Percentiles rank a stretch among this genome's conserved stretches.
Conservation (phyloP, 2,797 vertebrate genomes). For the Etheostoma perlongum region DNA sequence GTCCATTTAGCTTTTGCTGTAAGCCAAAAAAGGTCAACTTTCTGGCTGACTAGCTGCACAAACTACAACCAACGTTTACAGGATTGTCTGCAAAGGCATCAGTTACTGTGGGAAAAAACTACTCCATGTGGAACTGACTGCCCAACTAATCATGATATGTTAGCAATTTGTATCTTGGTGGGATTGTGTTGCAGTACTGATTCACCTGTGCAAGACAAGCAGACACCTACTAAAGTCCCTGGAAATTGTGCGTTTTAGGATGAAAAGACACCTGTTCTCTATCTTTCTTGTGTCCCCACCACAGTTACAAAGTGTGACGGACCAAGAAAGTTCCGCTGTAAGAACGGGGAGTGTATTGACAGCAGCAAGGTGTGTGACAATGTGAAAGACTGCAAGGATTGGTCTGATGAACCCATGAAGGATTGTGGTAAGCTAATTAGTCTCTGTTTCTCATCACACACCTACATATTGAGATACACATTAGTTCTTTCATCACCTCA, state of each 20-base stretch:
- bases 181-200: not conserved
- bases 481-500: conserved; percentile 13
- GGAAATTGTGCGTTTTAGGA: not conserved
- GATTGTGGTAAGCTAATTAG: conserved; percentile 90
- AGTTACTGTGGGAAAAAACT: not conserved
- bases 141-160: not conserved
- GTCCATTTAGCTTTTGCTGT: not conserved
- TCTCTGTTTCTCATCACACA: conserved; percentile 6
- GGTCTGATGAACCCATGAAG: conserved; percentile 96
- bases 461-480: conserved; percentile 14
- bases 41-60: no score
- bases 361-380: conserved; percentile 94
- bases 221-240: not conserved
- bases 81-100: not conserved
- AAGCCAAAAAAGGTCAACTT: no score
- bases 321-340: conserved; percentile 93
- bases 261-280: not conserved
- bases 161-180: not conserved
- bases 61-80: not conserved
- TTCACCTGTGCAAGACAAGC: not conserved
- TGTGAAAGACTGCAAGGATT: conserved; percentile 95
- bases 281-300: conserved; percentile 48
- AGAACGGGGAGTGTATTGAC: conserved; percentile 96
- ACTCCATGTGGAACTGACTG: not conserved
- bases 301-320: conserved; percentile 93